Evolutionary conservation across 2,113 vertebrate genomes (phyloP), one percentile per base, ranked within the genome.

Genomic region (Ariopsis seemanni): DNA sequence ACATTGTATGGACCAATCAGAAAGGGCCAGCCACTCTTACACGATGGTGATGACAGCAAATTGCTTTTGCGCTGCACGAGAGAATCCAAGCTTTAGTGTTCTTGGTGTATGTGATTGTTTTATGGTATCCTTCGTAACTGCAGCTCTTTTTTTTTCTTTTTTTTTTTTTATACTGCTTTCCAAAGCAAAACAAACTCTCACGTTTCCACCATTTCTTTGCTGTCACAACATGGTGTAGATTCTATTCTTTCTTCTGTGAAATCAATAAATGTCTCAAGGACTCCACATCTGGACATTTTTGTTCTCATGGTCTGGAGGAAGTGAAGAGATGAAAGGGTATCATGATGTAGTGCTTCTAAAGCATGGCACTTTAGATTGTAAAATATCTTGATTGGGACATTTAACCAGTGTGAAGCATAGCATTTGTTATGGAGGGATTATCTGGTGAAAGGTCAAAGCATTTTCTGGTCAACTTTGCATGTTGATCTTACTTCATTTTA

Each of bases 1-100:
- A 88, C 91, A 91, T 90, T 93, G 89, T 92, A 93, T 92, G 93
- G 94, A 94, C 94, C 93, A 95, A 94, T 93, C 92, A 89, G 90
- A 92, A 89, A 91, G 91, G 90, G 90, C 92, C 85, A 91, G 69
- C 91, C 81, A 88, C 91, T 89, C 91, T 90, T 89, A 79, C 52
- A 90, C 89, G 90, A 93, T 92, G 79, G 69, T 88, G 74, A 86
- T 88, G 92, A 92, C 91, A 86, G 88, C 92, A 92, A 86, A 88
- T 94, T 91, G 92, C 89, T 91, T 83, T 88, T 92, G 90, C 87
- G 88, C 93, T 85, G 80, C 69, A 84, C 65, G 77, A 90, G 86
- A 75, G 91, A 91, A 89, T 75, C 81, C 82, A 81, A 87, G 86
- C 20, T 92, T 79, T 81, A 86, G 84, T 93, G 87, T 92, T 62